Evolutionary conservation across 2,113 vertebrate genomes (phyloP).

Genomic region (Sander vitreus): DNA sequence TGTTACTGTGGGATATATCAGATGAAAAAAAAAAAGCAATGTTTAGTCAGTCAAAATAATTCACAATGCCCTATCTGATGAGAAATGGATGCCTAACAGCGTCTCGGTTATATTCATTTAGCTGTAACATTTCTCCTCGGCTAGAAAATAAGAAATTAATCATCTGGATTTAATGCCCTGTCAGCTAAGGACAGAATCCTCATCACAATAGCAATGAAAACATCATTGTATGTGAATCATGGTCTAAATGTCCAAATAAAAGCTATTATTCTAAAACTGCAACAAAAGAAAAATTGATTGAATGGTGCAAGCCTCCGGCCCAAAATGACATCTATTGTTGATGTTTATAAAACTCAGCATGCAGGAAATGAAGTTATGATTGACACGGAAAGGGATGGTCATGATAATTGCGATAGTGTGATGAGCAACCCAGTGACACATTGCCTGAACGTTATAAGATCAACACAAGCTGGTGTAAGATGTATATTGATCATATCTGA

Average conservation of each 20-base stretch:
- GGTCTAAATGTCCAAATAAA: slow-evolving; percentile 1
- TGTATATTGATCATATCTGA: neutral
- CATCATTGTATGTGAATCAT: neutral
- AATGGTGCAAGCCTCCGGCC: neutral
- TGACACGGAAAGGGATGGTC: neutral
- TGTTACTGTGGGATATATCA: neutral
- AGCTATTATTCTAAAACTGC: slow-evolving; percentile 1
- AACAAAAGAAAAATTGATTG: neutral
- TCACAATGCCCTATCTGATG: neutral
- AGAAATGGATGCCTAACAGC: neutral
- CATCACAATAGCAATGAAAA: slow-evolving; percentile 10
- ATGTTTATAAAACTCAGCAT: neutral
- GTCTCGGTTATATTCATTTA: neutral
- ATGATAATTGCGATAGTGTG: neutral
- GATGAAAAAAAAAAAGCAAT: neutral
- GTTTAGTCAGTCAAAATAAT: neutral
- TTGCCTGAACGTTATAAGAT: neutral
- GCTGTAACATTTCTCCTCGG: neutral
- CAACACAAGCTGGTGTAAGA: neutral
- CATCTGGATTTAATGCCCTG: slow-evolving; percentile 2
- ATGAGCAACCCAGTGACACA: neutral
- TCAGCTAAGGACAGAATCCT: slow-evolving; percentile 6
- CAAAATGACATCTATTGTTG: neutral
- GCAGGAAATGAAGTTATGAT: neutral
- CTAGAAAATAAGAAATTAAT: slow-evolving; percentile 12